Evolutionary conservation across 2,797 vertebrate species (phyloP).

Genomic region (Siniperca undulata): DNA sequence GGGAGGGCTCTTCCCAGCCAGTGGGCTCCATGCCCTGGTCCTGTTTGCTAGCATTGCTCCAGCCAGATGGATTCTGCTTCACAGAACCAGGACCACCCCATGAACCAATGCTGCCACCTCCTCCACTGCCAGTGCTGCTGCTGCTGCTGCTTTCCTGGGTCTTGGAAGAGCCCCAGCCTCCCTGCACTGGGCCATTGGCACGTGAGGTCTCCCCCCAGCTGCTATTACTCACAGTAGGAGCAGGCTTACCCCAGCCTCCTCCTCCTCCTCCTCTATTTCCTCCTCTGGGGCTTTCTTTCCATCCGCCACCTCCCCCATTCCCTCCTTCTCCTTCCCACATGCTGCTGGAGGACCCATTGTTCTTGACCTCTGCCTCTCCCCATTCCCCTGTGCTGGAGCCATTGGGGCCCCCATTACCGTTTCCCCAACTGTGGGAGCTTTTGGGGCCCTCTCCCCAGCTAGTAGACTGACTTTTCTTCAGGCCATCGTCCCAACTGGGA

Average conservation of each 20-base stretch:
- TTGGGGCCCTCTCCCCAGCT: conserved; percentile 93
- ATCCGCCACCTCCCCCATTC: conserved; percentile 88
- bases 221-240: conserved; percentile 80
- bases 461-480: conserved; percentile 89
- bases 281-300: conserved; percentile 90
- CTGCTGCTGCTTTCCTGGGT: conserved; percentile 88
- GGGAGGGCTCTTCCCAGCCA: conserved; percentile 98
- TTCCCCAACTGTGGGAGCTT: conserved; percentile 90
- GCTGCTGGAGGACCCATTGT: conserved; percentile 87
- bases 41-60: conserved; percentile 84
- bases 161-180: conserved; percentile 91
- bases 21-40: conserved; percentile 90
- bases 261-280: conserved; percentile 86
- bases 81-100: conserved; percentile 94
- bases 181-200: conserved; percentile 87
- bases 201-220: conserved; percentile 85
- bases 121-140: conserved; percentile 81
- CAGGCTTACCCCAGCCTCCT: conserved; percentile 79
- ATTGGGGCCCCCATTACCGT: conserved; percentile 86
- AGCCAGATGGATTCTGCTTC: conserved; percentile 90
- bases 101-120: conserved; percentile 82
- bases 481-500: conserved; percentile 91
- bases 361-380: conserved; percentile 91
- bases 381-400: conserved; percentile 88
- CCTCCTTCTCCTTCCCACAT: conserved; percentile 93